Conservation (phyloP, 2,797 vertebrate species). For the Sorex maritimensis region DNA sequence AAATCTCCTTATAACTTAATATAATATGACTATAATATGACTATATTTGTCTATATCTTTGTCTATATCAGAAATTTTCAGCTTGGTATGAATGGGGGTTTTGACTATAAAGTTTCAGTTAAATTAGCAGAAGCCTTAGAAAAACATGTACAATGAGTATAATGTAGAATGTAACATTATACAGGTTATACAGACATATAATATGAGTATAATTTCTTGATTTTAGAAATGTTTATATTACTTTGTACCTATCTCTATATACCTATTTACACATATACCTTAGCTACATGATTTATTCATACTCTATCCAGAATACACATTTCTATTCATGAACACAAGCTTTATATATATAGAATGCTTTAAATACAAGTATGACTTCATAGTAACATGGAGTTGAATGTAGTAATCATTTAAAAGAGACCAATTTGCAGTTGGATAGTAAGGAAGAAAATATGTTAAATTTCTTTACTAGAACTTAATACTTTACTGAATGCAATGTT, state of each 20-base stretch:
- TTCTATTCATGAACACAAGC: neutral
- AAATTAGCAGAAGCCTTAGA: slow-evolving; percentile 40
- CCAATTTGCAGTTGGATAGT: neutral
- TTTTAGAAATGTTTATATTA: neutral
- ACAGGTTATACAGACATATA: too few relatives aligned
- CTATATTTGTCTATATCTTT: neutral
- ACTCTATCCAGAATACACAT: neutral
- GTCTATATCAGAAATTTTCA: slow-evolving; percentile 42
- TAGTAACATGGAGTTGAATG: neutral
- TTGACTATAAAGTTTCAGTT: neutral
- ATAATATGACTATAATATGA: too few relatives aligned
- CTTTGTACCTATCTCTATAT: neutral
- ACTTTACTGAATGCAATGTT: too few relatives aligned
- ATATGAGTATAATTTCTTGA: neutral
- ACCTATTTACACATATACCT: neutral
- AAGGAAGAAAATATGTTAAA: neutral
- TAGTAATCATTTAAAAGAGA: neutral
- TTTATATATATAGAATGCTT: neutral
- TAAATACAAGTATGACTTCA: neutral
- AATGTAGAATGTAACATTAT: too few relatives aligned
- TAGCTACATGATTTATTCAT: neutral
- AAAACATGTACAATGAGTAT: neutral
- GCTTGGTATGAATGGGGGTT: neutral
- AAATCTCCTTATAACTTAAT: too few relatives aligned
- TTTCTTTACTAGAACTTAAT: neutral